Conservation (phyloP, 2,113 vertebrate genomes). For the Brevimyrus niger region DNA sequence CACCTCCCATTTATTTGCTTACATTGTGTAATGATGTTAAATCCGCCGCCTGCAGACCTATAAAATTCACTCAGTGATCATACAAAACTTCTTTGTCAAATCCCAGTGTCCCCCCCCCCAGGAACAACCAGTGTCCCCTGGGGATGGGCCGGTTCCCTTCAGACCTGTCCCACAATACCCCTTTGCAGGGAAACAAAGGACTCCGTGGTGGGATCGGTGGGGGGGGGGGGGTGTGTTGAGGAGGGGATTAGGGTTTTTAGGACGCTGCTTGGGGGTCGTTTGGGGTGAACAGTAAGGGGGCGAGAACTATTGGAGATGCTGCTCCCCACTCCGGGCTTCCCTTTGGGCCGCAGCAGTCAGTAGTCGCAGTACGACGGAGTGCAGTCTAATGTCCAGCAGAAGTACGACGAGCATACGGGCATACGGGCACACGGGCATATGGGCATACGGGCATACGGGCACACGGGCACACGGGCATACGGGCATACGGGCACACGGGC, state of each 20-base stretch:
- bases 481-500: too few relatives aligned
- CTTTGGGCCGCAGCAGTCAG: neutral
- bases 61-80: neutral
- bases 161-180: neutral
- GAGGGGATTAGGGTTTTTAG: neutral
- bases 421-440: neutral
- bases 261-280: neutral
- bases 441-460: too few relatives aligned
- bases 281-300: neutral
- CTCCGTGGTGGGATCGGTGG: neutral
- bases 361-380: neutral
- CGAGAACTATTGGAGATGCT: neutral
- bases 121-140: neutral
- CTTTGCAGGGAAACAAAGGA: neutral
- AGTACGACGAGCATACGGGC: neutral
- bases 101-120: neutral
- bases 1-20: neutral
- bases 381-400: neutral
- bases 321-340: neutral
- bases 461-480: too few relatives aligned
- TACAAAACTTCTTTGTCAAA: neutral
- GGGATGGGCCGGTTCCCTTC: neutral
- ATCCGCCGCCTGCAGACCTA: neutral
- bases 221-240: neutral
- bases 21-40: neutral